A percentile compares a stretch with the other conserved stretches of the same genome.
These are phyloP conservation scores for Cosmopolites sordidus DNA, from an alignment of 2,888 invertebrate species.

Conservation along the genomic window DNA sequence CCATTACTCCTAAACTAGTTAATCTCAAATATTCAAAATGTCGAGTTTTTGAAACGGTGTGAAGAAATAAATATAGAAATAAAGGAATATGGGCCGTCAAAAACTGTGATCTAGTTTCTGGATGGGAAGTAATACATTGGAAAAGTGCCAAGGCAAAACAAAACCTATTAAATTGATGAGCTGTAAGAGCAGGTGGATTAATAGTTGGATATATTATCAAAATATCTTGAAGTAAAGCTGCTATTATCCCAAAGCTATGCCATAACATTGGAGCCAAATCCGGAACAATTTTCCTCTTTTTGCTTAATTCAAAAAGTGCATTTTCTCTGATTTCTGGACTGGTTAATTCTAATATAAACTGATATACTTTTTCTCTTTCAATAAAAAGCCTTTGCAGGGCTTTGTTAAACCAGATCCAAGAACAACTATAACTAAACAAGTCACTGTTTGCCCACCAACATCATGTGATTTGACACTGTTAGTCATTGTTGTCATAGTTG, in stretches of 20 bases:
- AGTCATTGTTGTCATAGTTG: no score
- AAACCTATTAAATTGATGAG: slow-evolving; percentile 91
- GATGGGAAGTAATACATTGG: slow-evolving; percentile 99
- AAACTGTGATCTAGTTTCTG: slow-evolving; percentile 95
- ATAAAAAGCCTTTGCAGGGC: slow-evolving; percentile 69
- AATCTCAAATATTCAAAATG: slow-evolving; percentile 97
- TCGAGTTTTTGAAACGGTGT: slow-evolving; percentile 97
- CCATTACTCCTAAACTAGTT: slow-evolving; percentile 98
- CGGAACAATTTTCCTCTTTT: slow-evolving; percentile 84
- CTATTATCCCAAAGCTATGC: slow-evolving; percentile 97
- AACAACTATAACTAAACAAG: no score
- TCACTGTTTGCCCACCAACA: no score
- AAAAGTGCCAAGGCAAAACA: slow-evolving; percentile 97
- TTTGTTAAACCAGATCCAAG: no score
- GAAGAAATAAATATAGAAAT: slow-evolving; percentile 96
- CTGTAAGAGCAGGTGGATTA: slow-evolving; percentile 94
- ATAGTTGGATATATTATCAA: slow-evolving; percentile 98
- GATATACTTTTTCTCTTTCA: slow-evolving; percentile 85
- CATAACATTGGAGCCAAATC: slow-evolving; percentile 98
- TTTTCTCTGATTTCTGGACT: slow-evolving; percentile 93
- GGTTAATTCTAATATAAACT: slow-evolving; percentile 89
- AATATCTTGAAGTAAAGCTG: slow-evolving; percentile 93
- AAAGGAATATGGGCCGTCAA: slow-evolving; percentile 94
- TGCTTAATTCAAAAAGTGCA: slow-evolving; percentile 91
- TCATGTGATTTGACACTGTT: no score